Evolutionary conservation across 1,140 invertebrate genomes (phyloP), one percentile per base, ranked within the genome.

Genomic region (Hycleus cichorii): DNA sequence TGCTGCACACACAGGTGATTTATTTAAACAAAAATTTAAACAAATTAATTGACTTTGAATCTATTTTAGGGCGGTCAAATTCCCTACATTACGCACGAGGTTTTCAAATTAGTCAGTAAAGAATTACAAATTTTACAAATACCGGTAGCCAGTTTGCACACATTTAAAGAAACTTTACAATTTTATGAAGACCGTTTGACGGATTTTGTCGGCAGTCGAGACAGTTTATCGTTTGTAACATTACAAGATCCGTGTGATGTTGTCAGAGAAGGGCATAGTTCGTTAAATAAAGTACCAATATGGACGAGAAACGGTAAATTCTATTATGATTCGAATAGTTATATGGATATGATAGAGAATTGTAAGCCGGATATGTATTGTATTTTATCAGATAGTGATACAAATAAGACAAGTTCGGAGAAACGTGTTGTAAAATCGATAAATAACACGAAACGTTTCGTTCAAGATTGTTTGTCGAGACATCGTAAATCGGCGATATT

Each of bases 381-480:
- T 68, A 82, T 84, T 12, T 75, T 94, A 54, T 84, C 83, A 71
- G 90, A 94, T 80, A 83, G 87, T n/a, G 88, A 91, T 64, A 92
- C 87, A 26, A 81, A 87, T 67, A 64, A 74, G 3, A 72, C 78
- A 12, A 86, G 84, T 63, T 74, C 81, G 0, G 79, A 79, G 40
- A 93, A 92, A 72, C 76, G 90, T 58, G 66, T 85, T 12, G 66
- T 65, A 1, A 91, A 93, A 70, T 75, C 87, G 11, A 75, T 87
- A 1, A 76, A 82, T 12, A 79, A 81, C 57, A 85, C 81, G 38
- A 72, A 72, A 47, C 67, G 64, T 47, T 78, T 87, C 59, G 76
- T 86, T 60, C 73, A 84, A 48, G 70, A 76, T 48, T 88, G 87
- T 74, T 74, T 86, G 18, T 67, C 79, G 51, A 73, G 75, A 44